These are phyloP conservation scores for Microtus montanus DNA, from an alignment of 2,113 vertebrate genomes.

Conservation along the genomic window DNA sequence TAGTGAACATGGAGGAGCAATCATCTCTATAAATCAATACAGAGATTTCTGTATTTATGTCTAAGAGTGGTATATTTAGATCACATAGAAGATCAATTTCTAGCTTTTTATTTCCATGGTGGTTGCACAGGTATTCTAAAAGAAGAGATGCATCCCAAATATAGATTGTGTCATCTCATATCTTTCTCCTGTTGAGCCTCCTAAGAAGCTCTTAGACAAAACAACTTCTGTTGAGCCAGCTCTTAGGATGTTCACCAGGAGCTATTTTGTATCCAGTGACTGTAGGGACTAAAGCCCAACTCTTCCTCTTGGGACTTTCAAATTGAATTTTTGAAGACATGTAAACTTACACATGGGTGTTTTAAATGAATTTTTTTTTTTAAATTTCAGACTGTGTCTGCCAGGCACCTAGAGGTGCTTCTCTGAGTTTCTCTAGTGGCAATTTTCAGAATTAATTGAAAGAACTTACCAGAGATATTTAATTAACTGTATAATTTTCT, in stretches of 20 bases:
- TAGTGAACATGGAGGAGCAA: neutral
- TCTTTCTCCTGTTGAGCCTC: fast-evolving
- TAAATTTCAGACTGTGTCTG: neutral
- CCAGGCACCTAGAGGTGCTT: fast-evolving
- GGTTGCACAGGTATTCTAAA: neutral
- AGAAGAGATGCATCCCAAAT: neutral
- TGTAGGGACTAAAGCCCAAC: fast-evolving
- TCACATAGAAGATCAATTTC: neutral
- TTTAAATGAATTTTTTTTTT: neutral
- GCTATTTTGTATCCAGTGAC: neutral
- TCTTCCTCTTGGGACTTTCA: neutral
- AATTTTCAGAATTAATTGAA: neutral
- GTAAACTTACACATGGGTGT: fast-evolving
- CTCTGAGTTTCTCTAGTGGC: neutral
- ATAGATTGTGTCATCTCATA: neutral
- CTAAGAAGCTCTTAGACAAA: no score
- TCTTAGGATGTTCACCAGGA: no score
- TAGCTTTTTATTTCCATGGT: neutral
- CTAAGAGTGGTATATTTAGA: neutral
- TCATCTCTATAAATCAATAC: neutral
- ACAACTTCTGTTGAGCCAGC: no score
- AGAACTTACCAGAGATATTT: neutral
- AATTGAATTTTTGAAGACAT: neutral
- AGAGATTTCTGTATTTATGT: neutral
- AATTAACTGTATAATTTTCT: neutral